A percentile compares a stretch with the other conserved stretches of the same genome.
Evolutionary conservation across 2,113 vertebrate genomes (phyloP).

Genomic region (Nothocercus julius): DNA sequence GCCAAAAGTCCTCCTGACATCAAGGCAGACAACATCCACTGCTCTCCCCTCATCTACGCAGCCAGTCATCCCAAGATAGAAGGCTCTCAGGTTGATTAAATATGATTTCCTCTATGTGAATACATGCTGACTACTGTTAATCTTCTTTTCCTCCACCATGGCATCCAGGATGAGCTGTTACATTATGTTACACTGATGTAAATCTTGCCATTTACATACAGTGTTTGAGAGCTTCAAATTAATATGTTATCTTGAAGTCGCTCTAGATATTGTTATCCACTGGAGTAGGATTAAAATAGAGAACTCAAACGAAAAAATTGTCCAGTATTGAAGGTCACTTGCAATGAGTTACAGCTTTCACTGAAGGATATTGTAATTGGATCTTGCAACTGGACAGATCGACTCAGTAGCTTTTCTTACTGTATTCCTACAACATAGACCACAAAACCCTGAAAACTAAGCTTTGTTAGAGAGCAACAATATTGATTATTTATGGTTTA

Average conservation of each 20-base stretch:
- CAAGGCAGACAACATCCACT: no score
- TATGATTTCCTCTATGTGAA: no score
- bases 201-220: not conserved
- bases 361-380: not conserved
- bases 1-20: no score
- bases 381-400: not conserved
- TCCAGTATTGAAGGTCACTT: not conserved
- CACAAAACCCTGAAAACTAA: not conserved
- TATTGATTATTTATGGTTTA: not conserved
- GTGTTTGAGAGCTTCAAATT: not conserved
- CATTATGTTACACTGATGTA: not conserved
- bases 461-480: not conserved
- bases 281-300: not conserved
- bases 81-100: no score
- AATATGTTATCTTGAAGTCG: not conserved
- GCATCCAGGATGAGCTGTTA: no score
- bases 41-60: no score
- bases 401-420: not conserved
- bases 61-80: no score
- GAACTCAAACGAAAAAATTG: not conserved
- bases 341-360: not conserved
- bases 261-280: not conserved
- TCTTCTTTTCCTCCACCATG: no score
- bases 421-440: not conserved
- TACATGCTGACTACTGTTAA: no score